Conservation (phyloP, 92 coral and sea anemone species). For the Parazoanthus atlanticus region DNA sequence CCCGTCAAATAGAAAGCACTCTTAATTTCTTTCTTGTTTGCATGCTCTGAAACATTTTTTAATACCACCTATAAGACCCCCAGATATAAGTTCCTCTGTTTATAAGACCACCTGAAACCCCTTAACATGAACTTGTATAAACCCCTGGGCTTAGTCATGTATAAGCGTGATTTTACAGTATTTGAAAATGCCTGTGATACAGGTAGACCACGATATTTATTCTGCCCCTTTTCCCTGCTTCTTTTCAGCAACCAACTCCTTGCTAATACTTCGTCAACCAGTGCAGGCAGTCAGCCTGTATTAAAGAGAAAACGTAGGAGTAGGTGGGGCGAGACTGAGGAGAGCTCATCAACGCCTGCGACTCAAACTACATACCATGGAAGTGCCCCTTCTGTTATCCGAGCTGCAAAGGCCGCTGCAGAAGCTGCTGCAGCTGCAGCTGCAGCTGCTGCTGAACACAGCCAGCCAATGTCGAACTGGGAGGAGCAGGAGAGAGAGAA, state of each 20-base stretch:
- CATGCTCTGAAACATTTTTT: too few relatives aligned
- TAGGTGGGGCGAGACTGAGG: conserved; percentile 68
- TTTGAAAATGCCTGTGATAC: background rate
- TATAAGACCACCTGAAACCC: too few relatives aligned
- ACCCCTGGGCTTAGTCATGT: too few relatives aligned
- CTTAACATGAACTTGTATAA: too few relatives aligned
- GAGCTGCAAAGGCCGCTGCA: conserved; percentile 73
- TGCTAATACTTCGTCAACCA: background rate
- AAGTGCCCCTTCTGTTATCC: conserved; percentile 55
- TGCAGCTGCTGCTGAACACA: conserved; percentile 77
- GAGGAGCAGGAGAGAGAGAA: conserved; percentile 89
- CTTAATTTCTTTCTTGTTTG: too few relatives aligned
- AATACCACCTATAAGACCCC: too few relatives aligned
- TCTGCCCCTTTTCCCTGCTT: background rate
- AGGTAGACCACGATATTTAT: background rate
- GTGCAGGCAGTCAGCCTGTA: conserved; percentile 14
- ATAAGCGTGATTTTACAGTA: too few relatives aligned
- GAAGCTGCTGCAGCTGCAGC: conserved; percentile 82
- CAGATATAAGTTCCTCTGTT: too few relatives aligned
- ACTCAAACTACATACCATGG: conserved; percentile 39
- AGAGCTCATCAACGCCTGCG: conserved; percentile 43
- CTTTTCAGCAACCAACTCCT: background rate
- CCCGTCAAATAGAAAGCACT: too few relatives aligned
- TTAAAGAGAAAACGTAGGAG: conserved; percentile 74
- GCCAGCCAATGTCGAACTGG: conserved; percentile 71